Percentiles rank a stretch among this genome's conserved stretches.
Conservation (phyloP, 2,113 vertebrate genomes). For the Mixornis gularis region DNA sequence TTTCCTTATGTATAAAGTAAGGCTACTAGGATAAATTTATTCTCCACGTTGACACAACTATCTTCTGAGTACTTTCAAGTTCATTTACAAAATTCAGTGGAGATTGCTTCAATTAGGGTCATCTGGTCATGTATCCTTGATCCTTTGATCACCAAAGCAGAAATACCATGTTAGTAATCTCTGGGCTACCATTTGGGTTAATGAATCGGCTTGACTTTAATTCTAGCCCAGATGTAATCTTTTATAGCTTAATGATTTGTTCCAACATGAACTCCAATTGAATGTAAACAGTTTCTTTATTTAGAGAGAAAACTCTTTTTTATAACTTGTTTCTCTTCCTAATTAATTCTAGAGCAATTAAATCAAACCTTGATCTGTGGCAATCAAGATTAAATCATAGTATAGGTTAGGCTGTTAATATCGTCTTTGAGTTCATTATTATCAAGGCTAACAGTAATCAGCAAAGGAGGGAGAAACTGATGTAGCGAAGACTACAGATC, state of each 20-base stretch:
- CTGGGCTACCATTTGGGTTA: slow-evolving; percentile 66
- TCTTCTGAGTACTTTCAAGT: slow-evolving; percentile 31
- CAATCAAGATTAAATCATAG: slow-evolving; percentile 62
- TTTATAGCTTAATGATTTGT: slow-evolving; percentile 67
- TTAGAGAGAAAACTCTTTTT: slow-evolving; percentile 61
- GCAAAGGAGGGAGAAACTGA: slow-evolving; percentile 56
- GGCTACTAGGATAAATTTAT: slow-evolving; percentile 10
- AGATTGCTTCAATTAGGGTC: slow-evolving; percentile 65
- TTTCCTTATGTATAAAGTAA: slow-evolving; percentile 8
- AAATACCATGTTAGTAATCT: slow-evolving; percentile 59
- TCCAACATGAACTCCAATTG: slow-evolving; percentile 58
- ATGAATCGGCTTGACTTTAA: slow-evolving; percentile 72
- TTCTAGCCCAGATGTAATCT: slow-evolving; percentile 71
- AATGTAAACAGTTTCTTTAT: slow-evolving; percentile 65
- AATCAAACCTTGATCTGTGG: slow-evolving; percentile 62
- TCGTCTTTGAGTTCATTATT: slow-evolving; percentile 62
- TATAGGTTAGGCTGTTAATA: slow-evolving; percentile 57
- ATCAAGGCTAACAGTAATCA: slow-evolving; percentile 68
- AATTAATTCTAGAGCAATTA: slow-evolving; percentile 72
- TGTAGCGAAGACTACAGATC: slow-evolving; percentile 39
- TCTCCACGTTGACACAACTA: background rate
- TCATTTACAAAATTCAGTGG: slow-evolving; percentile 38
- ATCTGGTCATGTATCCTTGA: slow-evolving; percentile 60
- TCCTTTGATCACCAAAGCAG: slow-evolving; percentile 57
- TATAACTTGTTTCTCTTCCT: slow-evolving; percentile 68